Conservation (phyloP, 2,888 invertebrate species). For the Amblyjoppa fuscipennis region DNA sequence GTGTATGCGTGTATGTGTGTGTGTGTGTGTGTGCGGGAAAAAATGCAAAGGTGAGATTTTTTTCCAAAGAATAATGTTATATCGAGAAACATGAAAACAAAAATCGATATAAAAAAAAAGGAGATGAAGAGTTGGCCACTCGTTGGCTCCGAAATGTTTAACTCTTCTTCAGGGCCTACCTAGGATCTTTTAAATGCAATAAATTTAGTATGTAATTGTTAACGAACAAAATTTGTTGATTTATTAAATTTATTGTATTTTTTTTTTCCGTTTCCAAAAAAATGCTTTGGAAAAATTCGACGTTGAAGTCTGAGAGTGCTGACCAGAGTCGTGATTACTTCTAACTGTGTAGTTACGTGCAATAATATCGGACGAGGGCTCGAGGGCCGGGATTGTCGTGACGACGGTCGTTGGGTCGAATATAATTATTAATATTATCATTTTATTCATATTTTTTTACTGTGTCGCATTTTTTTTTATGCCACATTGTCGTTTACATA, state of each 20-base stretch:
- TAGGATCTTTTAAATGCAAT: conserved; percentile 47
- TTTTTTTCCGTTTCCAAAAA: background rate
- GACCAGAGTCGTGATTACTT: conserved; percentile 53
- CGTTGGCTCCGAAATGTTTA: conserved; percentile 46
- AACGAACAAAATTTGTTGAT: background rate
- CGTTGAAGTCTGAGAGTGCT: conserved; percentile 26
- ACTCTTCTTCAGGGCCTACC: conserved; percentile 56
- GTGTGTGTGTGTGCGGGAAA: conserved; percentile 9
- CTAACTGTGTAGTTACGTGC: conserved; percentile 51
- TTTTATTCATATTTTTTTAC: conserved; percentile 18
- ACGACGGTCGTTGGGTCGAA: conserved; percentile 45
- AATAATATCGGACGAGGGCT: conserved; percentile 63
- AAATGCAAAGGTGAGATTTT: conserved; percentile 24
- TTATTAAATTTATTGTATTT: background rate
- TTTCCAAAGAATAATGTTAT: conserved; percentile 17
- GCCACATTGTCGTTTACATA: conserved; percentile 9
- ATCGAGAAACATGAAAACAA: background rate
- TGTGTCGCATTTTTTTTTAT: background rate
- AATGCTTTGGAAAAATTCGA: conserved; percentile 4
- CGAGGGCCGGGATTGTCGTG: conserved; percentile 53
- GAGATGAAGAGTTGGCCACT: conserved; percentile 38
- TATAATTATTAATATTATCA: background rate
- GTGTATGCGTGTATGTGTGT: background rate
- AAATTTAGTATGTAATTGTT: conserved; percentile 26
- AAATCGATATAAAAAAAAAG: background rate